phyloP scores from a whole-genome alignment of 2,113 vertebrate species.

The Chauna torquata region DNA sequence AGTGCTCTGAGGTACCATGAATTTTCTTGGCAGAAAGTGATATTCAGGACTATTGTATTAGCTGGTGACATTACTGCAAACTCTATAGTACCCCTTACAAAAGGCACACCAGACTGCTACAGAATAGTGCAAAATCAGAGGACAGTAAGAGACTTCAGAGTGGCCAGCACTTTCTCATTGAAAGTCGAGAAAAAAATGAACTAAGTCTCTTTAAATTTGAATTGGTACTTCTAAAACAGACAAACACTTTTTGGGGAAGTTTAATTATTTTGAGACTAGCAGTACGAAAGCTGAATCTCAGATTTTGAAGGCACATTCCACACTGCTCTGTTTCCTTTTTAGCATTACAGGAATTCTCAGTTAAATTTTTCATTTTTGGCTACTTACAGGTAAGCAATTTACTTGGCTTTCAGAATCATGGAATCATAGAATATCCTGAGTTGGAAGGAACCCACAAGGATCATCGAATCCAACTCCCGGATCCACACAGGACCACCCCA shows the following conservation, averaged over 20 bases:
- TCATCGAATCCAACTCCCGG: no score
- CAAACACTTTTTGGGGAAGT: background rate
- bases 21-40: background rate
- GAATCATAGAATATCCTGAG: no score
- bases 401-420: background rate
- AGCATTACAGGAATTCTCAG: background rate
- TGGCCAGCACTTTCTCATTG: background rate
- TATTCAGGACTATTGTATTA: background rate
- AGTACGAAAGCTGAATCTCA: background rate
- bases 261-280: background rate
- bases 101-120: fast-evolving
- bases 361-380: background rate
- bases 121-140: background rate
- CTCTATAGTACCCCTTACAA: background rate
- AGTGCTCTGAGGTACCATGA: background rate
- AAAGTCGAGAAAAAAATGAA: background rate
- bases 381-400: background rate
- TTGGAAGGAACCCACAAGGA: no score
- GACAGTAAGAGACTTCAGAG: background rate
- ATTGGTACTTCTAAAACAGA: background rate
- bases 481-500: no score
- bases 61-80: background rate
- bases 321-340: background rate
- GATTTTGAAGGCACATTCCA: background rate
- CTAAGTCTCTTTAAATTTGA: fast-evolving